Conservation (phyloP, 2,888 invertebrate genomes). For the Sussaba pulchella region DNA sequence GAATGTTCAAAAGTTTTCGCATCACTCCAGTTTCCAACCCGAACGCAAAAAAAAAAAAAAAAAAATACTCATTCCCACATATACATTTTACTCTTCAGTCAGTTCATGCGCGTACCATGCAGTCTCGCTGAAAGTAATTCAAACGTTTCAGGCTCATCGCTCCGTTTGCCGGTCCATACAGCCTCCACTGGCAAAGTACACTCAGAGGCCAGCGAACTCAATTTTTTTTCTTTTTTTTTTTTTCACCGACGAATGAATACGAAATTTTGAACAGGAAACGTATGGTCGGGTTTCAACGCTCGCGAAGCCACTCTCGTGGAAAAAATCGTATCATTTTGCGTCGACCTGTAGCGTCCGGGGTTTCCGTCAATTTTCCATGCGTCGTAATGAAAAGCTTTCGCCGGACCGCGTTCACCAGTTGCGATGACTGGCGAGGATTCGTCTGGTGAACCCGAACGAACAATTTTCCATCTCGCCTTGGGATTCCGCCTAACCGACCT, state of each 20-base stretch:
- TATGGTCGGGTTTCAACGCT: constrained; percentile 1
- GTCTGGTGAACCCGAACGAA: constrained; percentile 1
- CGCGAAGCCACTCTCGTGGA: not conserved
- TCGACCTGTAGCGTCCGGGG: too few species aligned
- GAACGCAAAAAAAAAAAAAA: not conserved
- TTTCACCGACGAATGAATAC: not conserved
- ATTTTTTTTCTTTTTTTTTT: constrained; percentile 8
- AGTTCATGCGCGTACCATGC: not conserved
- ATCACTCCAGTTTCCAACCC: constrained; percentile 16
- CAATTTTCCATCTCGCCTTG: constrained; percentile 39
- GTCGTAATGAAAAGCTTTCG: not conserved
- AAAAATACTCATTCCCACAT: not conserved
- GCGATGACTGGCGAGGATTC: constrained; percentile 16
- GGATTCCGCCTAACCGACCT: constrained; percentile 52
- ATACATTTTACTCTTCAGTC: not conserved
- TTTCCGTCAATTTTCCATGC: constrained; percentile 9
- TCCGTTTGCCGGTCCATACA: constrained; percentile 13
- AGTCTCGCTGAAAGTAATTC: constrained; percentile 4
- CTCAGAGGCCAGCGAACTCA: not conserved
- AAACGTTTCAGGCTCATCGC: constrained; percentile 36
- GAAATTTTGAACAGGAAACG: not conserved
- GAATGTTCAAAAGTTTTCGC: constrained; percentile 13
- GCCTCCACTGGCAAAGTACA: not conserved
- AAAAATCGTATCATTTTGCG: not conserved
- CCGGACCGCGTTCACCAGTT: not conserved